Conservation (phyloP, 1,140 invertebrate species). For the Tetranychus urticae region DNA sequence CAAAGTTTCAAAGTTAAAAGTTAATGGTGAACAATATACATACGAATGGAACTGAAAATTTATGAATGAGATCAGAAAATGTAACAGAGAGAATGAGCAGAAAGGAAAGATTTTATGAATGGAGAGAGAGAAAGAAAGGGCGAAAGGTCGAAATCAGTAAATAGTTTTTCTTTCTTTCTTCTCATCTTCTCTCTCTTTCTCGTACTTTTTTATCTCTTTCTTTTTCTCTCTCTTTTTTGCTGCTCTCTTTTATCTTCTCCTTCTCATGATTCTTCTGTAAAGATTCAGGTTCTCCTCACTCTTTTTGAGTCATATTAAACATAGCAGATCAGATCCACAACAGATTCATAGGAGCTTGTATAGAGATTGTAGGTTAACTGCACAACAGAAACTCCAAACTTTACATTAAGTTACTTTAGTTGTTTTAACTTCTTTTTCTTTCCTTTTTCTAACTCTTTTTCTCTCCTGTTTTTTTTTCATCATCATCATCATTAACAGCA, state of each 20-base stretch:
- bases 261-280: background rate
- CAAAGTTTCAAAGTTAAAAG: too few relatives aligned
- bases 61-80: too few relatives aligned
- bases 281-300: background rate
- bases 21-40: too few relatives aligned
- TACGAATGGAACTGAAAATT: too few relatives aligned
- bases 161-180: background rate
- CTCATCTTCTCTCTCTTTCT: slow-evolving; percentile 1
- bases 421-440: background rate
- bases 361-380: background rate
- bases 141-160: too few relatives aligned
- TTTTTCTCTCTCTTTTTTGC: background rate
- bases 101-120: too few relatives aligned
- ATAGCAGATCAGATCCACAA: background rate
- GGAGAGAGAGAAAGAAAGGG: too few relatives aligned
- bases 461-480: background rate
- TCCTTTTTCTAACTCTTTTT: background rate
- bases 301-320: background rate
- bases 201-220: slow-evolving; percentile 5
- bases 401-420: background rate
- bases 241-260: background rate
- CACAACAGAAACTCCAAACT: background rate
- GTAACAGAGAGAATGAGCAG: too few relatives aligned
- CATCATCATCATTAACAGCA: background rate
- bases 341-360: background rate